These are phyloP conservation scores for Lasioglossum zephyrum DNA, from an alignment of 2,888 invertebrate species.

Conservation along the genomic window DNA sequence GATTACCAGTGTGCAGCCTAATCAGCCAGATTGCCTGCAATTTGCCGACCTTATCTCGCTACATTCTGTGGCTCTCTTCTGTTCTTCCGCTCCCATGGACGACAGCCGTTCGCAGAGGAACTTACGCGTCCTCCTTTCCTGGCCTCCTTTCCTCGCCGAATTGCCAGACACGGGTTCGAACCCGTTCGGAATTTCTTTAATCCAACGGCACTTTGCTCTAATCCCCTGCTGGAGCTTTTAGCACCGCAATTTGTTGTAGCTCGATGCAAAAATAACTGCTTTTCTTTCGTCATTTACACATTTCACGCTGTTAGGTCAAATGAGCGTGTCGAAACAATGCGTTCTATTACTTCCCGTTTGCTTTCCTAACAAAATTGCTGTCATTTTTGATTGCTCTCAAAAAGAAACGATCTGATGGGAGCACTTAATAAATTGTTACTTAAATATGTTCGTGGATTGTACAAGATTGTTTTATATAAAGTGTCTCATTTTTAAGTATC, in stretches of 20 bases:
- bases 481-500: neutral
- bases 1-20: conserved; percentile 79
- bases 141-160: neutral
- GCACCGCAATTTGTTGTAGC: neutral
- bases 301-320: neutral
- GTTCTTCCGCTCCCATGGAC: conserved; percentile 58
- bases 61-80: conserved; percentile 44
- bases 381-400: neutral
- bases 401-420: neutral
- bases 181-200: neutral
- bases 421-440: neutral
- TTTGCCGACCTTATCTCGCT: conserved; percentile 79
- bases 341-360: neutral
- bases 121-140: neutral
- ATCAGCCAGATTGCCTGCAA: conserved; percentile 82
- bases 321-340: neutral
- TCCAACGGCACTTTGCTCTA: neutral
- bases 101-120: conserved; percentile 17
- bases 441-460: neutral
- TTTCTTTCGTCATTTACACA: neutral
- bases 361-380: neutral
- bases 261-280: neutral
- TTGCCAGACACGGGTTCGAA: neutral
- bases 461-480: no score
- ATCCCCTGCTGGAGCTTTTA: neutral